Base-by-base conservation (phyloP, 2,888 invertebrate genomes). In the Dynastes tityus region DNA sequence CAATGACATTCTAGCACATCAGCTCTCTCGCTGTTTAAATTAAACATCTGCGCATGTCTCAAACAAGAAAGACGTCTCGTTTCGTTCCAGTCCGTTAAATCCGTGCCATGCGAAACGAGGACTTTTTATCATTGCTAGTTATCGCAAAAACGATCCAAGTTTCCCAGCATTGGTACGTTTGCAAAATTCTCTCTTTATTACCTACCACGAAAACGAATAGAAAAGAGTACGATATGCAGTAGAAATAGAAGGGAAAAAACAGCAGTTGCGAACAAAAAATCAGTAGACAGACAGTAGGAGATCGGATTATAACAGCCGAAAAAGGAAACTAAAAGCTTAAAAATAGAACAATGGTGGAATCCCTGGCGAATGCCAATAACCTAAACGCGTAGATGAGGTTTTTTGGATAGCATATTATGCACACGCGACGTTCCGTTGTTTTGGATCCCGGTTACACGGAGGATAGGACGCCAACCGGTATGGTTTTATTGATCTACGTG, bases 261-360 rank as follows among this genome's bases (percentile, higher is more conserved):
- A 8, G 9, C 8, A 45, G 45, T 11, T 2, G 3, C 2, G 16
- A 16, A 22, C 55, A 55, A 55, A 55, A 55, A 55, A 22, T 55
- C 22, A 55, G n/a, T 16, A 22, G 3, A 6, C 9, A 45, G 45
- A 22, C 55, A 8, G 22, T 55, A 55, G 55, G 22, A 22, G 55
- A 55, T 4, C 55, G 22, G 55, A 22, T 55, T 55, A 55, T 22
- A 55, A 6, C 9, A 1, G 55, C 5, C 45, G 11, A 45, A 45
- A 45, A 45, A 45, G 8, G 45, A 45, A 45, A 45, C 45, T 8
- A 55, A 55, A 55, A 55, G 22, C 8, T 8, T 55, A 5, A 55
- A 55, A 55, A 55, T 55, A 55, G 55, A 55, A 55, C 55, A 55
- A 22, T 55, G 55, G 55, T 22, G 22, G 55, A 55, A 55, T 55